Evolutionary conservation across 1,140 invertebrate genomes (phyloP), one percentile per base, ranked within the genome.

Genomic region (Drosophila eugracilis): DNA sequence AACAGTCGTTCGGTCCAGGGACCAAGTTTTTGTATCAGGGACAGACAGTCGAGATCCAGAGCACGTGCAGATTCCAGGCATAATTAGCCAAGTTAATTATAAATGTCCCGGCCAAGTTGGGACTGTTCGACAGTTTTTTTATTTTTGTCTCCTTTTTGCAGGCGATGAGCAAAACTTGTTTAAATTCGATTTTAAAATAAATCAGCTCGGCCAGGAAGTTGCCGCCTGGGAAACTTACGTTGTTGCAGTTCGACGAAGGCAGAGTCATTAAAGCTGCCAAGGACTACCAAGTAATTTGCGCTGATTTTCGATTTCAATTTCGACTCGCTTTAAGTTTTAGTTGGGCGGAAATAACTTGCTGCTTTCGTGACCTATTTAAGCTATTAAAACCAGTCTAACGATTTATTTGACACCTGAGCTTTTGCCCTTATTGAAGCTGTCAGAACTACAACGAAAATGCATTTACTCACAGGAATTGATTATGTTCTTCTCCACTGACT

Each of bases 41-140:
- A 67, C 42, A 21, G 36, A 67, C 42, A 21, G 47, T 37, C 14
- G 54, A n/a, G 34, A 44, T 47, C 36, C 54, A 42, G 55, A 77
- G 72, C 81, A 85, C 80, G 80, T 86, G 74, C 73, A 85, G 69
- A 78, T 77, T 65, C 70, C 70, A 66, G 58, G 44, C 83, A 70
- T 86, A 86, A 85, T 85, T 86, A 85, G 67, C 81, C 81, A 74
- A 85, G 77, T 74, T 85, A 85, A 85, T 85, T 85, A 86, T 75
- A 66, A 74, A 86, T 74, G 59, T 75, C 79, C 81, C 49, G 41
- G 48, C 58, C 53, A 48, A 58, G 55, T 32, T 44, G 41, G 65
- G 60, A 69, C 42, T 44, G n/a, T 24, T 3, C 39, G 39, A 21
- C 67, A 54, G 34, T 53, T 67, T 73, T 62, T 72, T 39, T 39